These are phyloP conservation scores for Sycophila sp. DNA, from an alignment of 1,140 invertebrate species.

Conservation along the genomic window DNA sequence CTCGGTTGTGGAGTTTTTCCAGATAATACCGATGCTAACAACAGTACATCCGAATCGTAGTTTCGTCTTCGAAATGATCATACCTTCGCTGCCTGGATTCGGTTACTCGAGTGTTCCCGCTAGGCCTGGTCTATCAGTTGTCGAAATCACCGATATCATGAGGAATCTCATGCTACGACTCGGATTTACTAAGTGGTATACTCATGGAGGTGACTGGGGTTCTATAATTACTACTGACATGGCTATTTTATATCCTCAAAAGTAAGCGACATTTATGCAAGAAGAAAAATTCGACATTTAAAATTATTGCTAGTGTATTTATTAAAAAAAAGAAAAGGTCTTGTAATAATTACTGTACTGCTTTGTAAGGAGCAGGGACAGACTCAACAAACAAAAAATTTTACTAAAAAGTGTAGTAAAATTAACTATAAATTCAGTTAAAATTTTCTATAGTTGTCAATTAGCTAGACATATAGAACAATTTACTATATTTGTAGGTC, in stretches of 20 bases:
- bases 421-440: too few species aligned
- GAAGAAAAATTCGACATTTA: too few species aligned
- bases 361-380: not conserved
- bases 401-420: too few species aligned
- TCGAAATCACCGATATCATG: conserved; percentile 78
- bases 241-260: conserved; percentile 76
- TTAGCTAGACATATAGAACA: too few species aligned
- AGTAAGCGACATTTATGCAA: too few species aligned
- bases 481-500: too few species aligned
- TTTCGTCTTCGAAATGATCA: conserved; percentile 83
- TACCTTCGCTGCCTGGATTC: conserved; percentile 84
- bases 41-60: conserved; percentile 66
- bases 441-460: too few species aligned
- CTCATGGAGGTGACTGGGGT: conserved; percentile 91
- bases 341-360: too few species aligned
- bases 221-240: conserved; percentile 70
- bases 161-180: conserved; percentile 85
- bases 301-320: too few species aligned
- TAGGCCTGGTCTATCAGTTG: conserved; percentile 49
- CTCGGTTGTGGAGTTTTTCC: conserved; percentile 85
- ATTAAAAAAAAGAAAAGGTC: too few species aligned
- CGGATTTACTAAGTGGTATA: conserved; percentile 79
- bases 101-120: conserved; percentile 73
- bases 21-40: conserved; percentile 79
- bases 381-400: too few species aligned